Percentiles rank a stretch among this genome's conserved stretches.
phyloP scores from a whole-genome alignment of 23 tunicate species.

The Halocynthia aurantium region DNA sequence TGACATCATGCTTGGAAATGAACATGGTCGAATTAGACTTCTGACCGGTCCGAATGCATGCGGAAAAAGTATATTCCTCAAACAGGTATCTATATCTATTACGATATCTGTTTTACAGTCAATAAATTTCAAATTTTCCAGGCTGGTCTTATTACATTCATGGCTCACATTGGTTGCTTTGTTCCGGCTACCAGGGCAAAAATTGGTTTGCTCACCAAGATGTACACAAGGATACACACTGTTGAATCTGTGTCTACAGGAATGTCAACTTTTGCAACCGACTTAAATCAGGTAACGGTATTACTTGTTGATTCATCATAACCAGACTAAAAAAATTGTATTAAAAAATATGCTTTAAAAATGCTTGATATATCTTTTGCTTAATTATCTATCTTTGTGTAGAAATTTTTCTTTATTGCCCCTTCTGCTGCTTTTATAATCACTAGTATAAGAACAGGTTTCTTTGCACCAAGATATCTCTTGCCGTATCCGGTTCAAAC shows the following conservation, averaged over 20 bases:
- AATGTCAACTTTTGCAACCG: constrained; percentile 73
- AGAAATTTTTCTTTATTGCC: neutral
- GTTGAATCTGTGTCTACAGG: constrained; percentile 53
- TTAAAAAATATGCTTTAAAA: neutral
- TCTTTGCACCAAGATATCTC: constrained; percentile 28
- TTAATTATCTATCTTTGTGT: neutral
- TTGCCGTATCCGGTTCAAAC: constrained; percentile 28
- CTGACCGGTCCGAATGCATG: constrained; percentile 94
- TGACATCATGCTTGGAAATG: constrained; percentile 33
- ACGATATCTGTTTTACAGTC: neutral
- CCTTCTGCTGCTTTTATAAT: neutral
- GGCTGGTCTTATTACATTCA: constrained; percentile 71
- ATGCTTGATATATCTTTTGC: neutral
- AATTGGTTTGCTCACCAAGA: constrained; percentile 37
- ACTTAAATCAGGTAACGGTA: constrained; percentile 23
- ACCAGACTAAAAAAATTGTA: too few relatives aligned
- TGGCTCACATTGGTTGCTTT: constrained; percentile 80
- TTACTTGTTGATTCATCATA: neutral
- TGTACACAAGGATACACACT: constrained; percentile 50
- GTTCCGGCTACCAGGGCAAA: constrained; percentile 70
- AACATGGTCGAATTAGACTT: constrained; percentile 38
- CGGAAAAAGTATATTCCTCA: constrained; percentile 92
- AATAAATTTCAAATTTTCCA: constrained; percentile 14
- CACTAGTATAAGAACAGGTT: neutral
- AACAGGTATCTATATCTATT: constrained; percentile 9